Base-by-base conservation (phyloP, 2,888 invertebrate species). In the Stomorhina lunata region DNA sequence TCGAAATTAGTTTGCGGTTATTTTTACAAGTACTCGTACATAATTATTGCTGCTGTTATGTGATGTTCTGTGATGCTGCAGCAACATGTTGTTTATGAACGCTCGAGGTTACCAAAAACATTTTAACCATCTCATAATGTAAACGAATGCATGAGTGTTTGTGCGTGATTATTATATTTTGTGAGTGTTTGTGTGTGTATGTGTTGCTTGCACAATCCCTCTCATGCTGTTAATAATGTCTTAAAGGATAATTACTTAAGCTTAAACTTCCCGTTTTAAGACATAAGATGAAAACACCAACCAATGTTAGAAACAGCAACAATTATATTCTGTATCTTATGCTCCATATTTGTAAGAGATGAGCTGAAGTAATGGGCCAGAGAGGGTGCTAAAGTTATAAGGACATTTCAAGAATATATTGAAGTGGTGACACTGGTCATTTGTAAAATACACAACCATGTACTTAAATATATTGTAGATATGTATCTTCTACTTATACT, bases 201-300 rank as follows among this genome's bases (percentile, higher is more conserved):
- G 48, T 72, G 53, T 78, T 81, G 77, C 37, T 9, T 59, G 17
- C 37, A 61, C 25, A 34, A 10, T 59, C 20, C 37, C 25, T 50
- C 66, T 59, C 32, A 57, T 57, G 65, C 48, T 78, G 73, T 75
- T 79, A 66, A 75, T 83, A 80, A 77, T 80, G 76, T 84, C 84
- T 85, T 84, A 84, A 84, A 84, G 84, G 85, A 85, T 86, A 85
- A 83, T 80, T 77, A 83, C 77, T 77, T 77, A 50, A 80, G 72
- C 63, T 71, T 69, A 72, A 77, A 63, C 63, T 48, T 77, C 61
- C 48, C 45, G 53, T 48, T 72, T 71, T 65, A 57, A 76, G 75
- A 79, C 75, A n/a, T 53, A 63, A 71, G 65, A 75, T 73, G 59
- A 71, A n/a, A 57, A 73, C 45, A 71, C 65, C 43, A 75, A 57